phyloP scores from a whole-genome alignment of 2,888 invertebrate genomes.

The Melanostoma mellinum region DNA sequence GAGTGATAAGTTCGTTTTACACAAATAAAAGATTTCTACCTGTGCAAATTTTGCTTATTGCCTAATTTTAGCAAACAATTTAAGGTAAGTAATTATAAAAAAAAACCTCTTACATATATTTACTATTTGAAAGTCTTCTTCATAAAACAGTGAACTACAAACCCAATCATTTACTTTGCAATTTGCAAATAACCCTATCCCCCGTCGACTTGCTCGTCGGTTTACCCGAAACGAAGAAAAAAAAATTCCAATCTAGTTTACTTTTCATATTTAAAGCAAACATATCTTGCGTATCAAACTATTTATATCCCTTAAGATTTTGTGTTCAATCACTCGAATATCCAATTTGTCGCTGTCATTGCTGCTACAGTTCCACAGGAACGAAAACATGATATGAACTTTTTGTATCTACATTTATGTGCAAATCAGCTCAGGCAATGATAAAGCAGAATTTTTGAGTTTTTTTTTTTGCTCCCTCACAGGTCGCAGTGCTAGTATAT shows the following conservation, averaged over 20 bases:
- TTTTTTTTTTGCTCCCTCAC: conserved; percentile 8
- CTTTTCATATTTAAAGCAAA: neutral
- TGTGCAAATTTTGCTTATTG: conserved; percentile 52
- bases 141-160: too few relatives aligned
- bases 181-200: too few relatives aligned
- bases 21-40: conserved; percentile 43
- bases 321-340: conserved; percentile 6
- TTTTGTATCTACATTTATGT: conserved; percentile 41
- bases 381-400: conserved; percentile 60
- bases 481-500: neutral
- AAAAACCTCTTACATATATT: conserved; percentile 5
- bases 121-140: neutral
- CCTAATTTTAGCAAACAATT: conserved; percentile 32
- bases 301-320: conserved; percentile 33
- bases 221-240: neutral
- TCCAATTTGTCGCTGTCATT: conserved; percentile 34
- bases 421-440: conserved; percentile 57
- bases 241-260: conserved; percentile 6
- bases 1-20: conserved; percentile 61
- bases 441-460: conserved; percentile 54
- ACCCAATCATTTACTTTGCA: too few relatives aligned
- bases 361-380: conserved; percentile 31
- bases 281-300: neutral
- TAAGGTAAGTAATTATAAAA: conserved; percentile 52
- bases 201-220: too few relatives aligned